Conservation (phyloP, 2,797 vertebrate species). For the Babyrousa celebensis region DNA sequence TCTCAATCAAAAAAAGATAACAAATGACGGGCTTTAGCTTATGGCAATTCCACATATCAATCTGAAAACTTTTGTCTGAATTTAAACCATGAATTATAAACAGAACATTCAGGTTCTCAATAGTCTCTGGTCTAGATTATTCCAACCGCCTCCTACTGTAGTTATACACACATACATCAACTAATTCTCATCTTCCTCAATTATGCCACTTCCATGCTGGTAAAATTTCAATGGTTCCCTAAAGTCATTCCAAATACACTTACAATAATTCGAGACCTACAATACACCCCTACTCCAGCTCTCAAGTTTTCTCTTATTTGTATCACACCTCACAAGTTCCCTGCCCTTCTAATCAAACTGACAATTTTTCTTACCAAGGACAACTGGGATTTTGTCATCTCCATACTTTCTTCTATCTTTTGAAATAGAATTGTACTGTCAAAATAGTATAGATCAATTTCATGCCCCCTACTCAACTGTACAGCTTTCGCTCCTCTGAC, state of each 20-base stretch:
- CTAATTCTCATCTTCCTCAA: conserved; percentile 62
- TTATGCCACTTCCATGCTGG: conserved; percentile 1
- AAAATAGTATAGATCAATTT: conserved; percentile 50
- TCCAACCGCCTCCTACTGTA: not conserved
- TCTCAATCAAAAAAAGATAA: conserved; percentile 56
- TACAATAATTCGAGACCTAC: conserved; percentile 42
- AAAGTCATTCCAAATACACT: conserved; percentile 50
- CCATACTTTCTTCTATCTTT: not conserved
- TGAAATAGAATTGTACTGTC: conserved; percentile 9
- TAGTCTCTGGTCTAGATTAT: conserved; percentile 44
- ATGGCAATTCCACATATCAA: conserved; percentile 43
- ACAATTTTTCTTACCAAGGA: not conserved
- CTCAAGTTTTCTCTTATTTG: conserved; percentile 19
- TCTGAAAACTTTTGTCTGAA: conserved; percentile 38
- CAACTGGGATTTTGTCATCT: conserved; percentile 12
- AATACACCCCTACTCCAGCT: not conserved
- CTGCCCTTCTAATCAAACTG: conserved; percentile 32
- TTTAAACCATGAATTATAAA: conserved; percentile 69
- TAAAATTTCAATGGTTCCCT: conserved; percentile 42
- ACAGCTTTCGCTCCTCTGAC: not conserved
- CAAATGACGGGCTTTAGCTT: conserved; percentile 41
- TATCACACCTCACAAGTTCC: conserved; percentile 9
- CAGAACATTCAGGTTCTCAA: conserved; percentile 61
- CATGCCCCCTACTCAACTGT: not conserved
- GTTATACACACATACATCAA: not conserved